Base-by-base conservation (phyloP, 1,140 invertebrate genomes). In the Pseudobourletiella spinata region DNA sequence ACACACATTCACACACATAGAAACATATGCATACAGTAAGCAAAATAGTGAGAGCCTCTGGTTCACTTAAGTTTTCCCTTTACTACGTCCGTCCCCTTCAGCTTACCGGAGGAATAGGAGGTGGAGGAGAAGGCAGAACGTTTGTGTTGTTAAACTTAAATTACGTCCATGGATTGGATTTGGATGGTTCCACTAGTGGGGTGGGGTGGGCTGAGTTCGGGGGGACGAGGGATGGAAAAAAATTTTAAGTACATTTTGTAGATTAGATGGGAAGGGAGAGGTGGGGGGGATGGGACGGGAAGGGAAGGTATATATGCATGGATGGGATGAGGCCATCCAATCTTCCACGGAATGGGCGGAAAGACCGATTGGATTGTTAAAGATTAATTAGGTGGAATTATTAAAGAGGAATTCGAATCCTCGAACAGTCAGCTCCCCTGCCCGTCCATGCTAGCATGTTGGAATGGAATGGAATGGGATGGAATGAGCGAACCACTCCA, bases 321-420 rank as follows among this genome's bases (percentile, higher is more conserved):
- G 26, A 32, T 3, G 39, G 22, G 56, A 3, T 16, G 35, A 25
- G 42, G 56, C 56, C 28, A 26, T 57, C 25, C 56, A 28, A 57
- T 26, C 56, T 30, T 44, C 42, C 26, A 14, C 39, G 32, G 28
- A 32, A 35, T 39, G 62, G 62, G 46, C 25, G 48, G 42, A 54
- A 59, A 64, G 57, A 64, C 52, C 56, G 62, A 64, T 64, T 64
- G 62, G 46, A 59, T 64, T 64, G 57, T 65, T 57, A 65, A 65
- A 65, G 59, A 65, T 65, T 65, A 65, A 65, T 65, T 65, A 65
- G 64, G 54, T 65, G 58, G 64, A 65, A 65, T 65, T 65, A 65
- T 65, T 65, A 55, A 65, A 61, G 43, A 60, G 32, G 24, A 55
- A 51, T 55, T 55, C 18, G 61, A 63, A 55, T 57, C 55, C 28